Evolutionary conservation across 2,888 invertebrate species (phyloP), one percentile per base, ranked within the genome.

Genomic region (Hypolimnas misippus): DNA sequence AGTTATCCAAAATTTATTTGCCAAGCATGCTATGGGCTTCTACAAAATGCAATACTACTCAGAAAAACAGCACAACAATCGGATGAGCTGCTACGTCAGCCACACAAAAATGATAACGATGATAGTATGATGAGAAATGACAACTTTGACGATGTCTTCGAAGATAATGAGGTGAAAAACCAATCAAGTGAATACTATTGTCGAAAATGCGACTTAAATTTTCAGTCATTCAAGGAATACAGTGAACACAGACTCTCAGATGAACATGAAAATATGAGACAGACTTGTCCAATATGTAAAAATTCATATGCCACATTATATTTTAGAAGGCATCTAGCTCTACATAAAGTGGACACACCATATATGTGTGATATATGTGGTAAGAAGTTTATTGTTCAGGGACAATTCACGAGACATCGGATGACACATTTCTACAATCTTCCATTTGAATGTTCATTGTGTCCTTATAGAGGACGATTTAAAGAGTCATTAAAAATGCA

Each of bases 331-430:
- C 91, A 92, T 69, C 70, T 87, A 70, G 66, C 76, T 1, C 63
- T 82, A 52, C 90, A 90, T 57, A 76, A 77, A 44, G 54, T 67
- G 3, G 78, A 78, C 5, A 69, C 76, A 8, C 69, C 77, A 0
- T 86, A 74, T 42, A 77, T 91, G 62, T 92, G 91, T 76, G 91
- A 92, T 71, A 78, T 90, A 33, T 92, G 91, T 70, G 91, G 91
- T 0, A 91, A 89, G 65, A 78, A 82, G 42, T 89, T 88, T 66
- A 65, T 73, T 42, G 67, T 81, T 3, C 81, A 82, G 44, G 81
- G 81, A 0, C 81, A 80, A 1, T 89, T 91, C 35, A 73, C 76
- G 3, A 76, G 88, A 0, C 92, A 92, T 53, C 70, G 86, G n/a
- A 57, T 82, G 3, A 89, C 83, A 38, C 92, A 92, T 72, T 89